A percentile compares a stretch with the other conserved stretches of the same genome.
Conservation (phyloP, 1,140 invertebrate genomes). For the Odontomachus brunneus region DNA sequence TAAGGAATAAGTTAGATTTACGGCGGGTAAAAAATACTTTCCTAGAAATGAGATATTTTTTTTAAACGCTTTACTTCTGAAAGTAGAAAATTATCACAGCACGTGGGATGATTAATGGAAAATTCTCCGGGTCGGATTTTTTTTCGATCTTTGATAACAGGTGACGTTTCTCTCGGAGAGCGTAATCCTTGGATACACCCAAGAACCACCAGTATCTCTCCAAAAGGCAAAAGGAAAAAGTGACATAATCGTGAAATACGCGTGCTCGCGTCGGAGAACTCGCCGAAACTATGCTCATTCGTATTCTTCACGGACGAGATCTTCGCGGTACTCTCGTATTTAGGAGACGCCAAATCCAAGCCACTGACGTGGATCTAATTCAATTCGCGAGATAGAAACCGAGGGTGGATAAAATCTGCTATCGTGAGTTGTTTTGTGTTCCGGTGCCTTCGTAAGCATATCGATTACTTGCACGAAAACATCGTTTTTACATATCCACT, state of each 20-base stretch:
- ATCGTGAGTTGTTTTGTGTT: background rate
- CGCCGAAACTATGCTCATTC: slow-evolving; percentile 31
- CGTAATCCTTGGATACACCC: background rate
- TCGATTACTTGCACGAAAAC: background rate
- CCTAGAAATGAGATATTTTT: background rate
- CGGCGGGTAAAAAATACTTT: background rate
- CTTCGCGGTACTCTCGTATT: slow-evolving; percentile 10
- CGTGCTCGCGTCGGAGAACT: background rate
- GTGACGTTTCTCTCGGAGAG: no score
- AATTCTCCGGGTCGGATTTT: background rate
- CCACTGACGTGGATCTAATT: slow-evolving; percentile 33
- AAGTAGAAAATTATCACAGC: slow-evolving; percentile 23
- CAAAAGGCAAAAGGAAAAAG: slow-evolving; percentile 13
- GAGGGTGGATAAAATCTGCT: background rate
- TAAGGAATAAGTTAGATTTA: background rate
- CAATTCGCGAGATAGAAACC: slow-evolving; percentile 34
- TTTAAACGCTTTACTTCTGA: background rate
- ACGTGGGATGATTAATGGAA: slow-evolving; percentile 4
- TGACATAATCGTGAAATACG: slow-evolving; percentile 37
- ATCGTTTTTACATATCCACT: background rate
- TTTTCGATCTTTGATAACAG: no score
- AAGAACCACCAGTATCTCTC: background rate
- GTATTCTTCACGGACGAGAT: slow-evolving; percentile 33
- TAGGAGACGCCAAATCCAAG: slow-evolving; percentile 34
- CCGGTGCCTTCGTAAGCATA: background rate